Evolutionary conservation across 2,797 vertebrate species (phyloP).

Genomic region (Synanceia verrucosa): DNA sequence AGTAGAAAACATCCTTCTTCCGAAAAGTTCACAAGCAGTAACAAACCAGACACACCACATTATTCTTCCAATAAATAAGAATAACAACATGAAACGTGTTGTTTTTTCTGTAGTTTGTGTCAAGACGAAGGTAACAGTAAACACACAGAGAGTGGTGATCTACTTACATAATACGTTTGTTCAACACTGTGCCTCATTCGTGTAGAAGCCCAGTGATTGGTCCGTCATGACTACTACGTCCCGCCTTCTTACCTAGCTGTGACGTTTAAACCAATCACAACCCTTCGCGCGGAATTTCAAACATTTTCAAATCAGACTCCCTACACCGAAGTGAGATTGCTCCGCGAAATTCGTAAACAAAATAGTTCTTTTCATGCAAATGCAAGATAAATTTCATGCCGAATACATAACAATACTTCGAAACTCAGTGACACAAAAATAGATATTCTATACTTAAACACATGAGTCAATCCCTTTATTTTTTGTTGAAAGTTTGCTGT

Average conservation of each 20-base stretch:
- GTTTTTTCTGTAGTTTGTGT: not conserved
- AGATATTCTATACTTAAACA: accelerated
- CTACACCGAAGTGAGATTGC: slow-evolving; percentile 6
- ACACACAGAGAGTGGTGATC: no score
- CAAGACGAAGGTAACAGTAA: not conserved
- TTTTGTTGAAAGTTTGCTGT: accelerated
- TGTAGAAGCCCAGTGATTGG: not conserved
- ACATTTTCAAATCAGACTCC: slow-evolving; percentile 68
- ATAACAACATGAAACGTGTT: no score
- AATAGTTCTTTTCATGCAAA: slow-evolving; percentile 67
- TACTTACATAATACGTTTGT: no score
- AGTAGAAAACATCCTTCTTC: not conserved
- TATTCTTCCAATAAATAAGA: no score
- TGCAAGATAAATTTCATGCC: accelerated
- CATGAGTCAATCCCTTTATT: accelerated
- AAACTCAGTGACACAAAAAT: accelerated
- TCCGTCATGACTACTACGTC: not conserved
- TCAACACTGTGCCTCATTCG: no score
- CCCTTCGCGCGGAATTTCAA: slow-evolving; percentile 86
- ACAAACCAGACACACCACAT: no score
- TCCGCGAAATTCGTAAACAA: slow-evolving; percentile 78
- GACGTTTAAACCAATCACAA: slow-evolving; percentile 62
- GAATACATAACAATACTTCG: accelerated
- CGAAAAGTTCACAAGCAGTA: not conserved
- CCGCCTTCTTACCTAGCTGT: not conserved